phyloP scores from a whole-genome alignment of 2,888 invertebrate species.

The Norana najaformis region DNA sequence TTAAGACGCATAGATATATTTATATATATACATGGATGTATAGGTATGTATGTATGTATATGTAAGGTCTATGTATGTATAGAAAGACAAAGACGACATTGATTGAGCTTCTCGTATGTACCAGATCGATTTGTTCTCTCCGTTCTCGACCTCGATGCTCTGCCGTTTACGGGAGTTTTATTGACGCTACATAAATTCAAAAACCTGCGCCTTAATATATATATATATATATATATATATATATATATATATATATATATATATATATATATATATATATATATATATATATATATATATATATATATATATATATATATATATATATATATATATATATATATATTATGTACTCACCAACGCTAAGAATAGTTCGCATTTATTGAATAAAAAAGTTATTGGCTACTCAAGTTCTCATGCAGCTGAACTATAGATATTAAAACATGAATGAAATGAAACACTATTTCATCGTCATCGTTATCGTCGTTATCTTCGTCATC shows the following conservation, averaged over 20 bases:
- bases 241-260: not conserved
- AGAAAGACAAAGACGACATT: not conserved
- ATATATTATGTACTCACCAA: not conserved
- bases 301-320: too few species aligned
- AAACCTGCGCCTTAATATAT: not conserved
- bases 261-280: not conserved
- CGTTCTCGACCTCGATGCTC: not conserved
- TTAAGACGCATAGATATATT: not conserved
- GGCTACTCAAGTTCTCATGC: not conserved
- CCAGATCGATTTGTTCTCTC: not conserved
- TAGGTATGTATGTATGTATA: not conserved
- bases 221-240: conserved; percentile 34
- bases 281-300: not conserved
- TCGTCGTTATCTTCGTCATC: not conserved
- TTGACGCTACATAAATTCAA: not conserved
- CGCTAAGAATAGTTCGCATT: not conserved
- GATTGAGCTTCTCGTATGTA: not conserved
- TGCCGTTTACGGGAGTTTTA: not conserved
- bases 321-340: not conserved
- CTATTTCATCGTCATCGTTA: not conserved
- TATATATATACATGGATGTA: conserved; percentile 10
- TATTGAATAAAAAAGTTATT: not conserved
- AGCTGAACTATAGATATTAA: not conserved
- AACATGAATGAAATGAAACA: not conserved
- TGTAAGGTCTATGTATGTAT: not conserved